These are phyloP conservation scores for Falco rusticolus DNA, from an alignment of 2,797 vertebrate genomes.

Conservation along the genomic window DNA sequence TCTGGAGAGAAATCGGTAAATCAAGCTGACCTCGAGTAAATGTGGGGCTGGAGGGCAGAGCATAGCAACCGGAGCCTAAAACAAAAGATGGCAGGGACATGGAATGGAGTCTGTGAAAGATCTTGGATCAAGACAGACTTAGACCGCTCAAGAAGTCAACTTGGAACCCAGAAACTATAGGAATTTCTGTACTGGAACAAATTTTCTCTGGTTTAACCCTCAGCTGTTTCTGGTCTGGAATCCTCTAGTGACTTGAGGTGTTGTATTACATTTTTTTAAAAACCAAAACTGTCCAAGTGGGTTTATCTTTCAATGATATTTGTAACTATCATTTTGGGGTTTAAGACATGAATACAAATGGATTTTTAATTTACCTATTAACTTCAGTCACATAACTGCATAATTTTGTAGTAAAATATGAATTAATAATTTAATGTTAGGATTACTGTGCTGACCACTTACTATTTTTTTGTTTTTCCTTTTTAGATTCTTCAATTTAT, in stretches of 20 bases:
- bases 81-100: background rate
- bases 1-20: background rate
- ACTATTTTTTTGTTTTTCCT: conserved; percentile 29
- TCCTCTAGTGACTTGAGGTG: background rate
- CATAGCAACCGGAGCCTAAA: background rate
- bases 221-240: conserved; percentile 50
- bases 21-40: background rate
- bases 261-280: background rate
- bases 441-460: conserved; percentile 4
- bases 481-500: conserved; percentile 77
- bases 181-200: background rate
- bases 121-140: conserved; percentile 2
- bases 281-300: background rate
- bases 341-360: background rate
- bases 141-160: background rate
- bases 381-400: background rate
- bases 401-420: background rate
- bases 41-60: conserved; percentile 1
- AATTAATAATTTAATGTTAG: background rate
- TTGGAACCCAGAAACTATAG: background rate
- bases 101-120: background rate
- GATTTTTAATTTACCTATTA: background rate
- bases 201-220: conserved; percentile 15
- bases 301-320: background rate
- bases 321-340: background rate